Conservation (phyloP, 64 coral and sea anemone species). For the Stylophora pistillata region DNA sequence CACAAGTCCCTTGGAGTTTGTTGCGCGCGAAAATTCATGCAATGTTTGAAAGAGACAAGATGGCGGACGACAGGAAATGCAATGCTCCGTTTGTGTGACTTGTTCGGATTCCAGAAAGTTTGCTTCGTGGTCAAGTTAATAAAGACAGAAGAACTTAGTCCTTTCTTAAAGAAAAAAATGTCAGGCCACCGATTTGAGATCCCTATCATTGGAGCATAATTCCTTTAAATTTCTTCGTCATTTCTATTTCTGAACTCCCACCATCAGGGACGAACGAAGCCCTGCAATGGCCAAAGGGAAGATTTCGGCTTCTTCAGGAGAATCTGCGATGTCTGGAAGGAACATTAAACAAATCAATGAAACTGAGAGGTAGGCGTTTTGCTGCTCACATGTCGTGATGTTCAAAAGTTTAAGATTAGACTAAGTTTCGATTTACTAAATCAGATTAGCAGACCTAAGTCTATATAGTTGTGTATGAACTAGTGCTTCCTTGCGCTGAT, state of each 20-base stretch:
- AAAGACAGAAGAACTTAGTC: neutral
- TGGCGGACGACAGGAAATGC: slow-evolving; percentile 24
- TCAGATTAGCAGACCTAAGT: too few relatives aligned
- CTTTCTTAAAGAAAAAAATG: neutral
- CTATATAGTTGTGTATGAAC: too few relatives aligned
- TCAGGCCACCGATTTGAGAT: neutral
- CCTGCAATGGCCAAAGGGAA: slow-evolving; percentile 5
- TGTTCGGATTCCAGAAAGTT: neutral
- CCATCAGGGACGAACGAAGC: neutral
- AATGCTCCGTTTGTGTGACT: neutral
- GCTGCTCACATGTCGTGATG: neutral
- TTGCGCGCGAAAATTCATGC: slow-evolving; percentile 50
- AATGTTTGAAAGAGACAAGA: slow-evolving; percentile 26
- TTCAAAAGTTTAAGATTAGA: neutral
- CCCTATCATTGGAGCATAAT: neutral
- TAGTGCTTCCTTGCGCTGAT: too few relatives aligned
- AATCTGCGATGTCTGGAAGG: neutral
- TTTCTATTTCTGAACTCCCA: neutral
- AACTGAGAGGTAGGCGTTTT: slow-evolving; percentile 7
- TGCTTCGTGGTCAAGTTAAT: neutral
- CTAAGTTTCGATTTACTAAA: neutral
- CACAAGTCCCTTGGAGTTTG: neutral
- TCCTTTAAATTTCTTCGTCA: neutral
- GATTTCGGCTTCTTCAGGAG: neutral
- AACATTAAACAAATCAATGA: neutral